Evolutionary conservation across 2,113 vertebrate species (phyloP).

Genomic region (Oryzias javanicus): DNA sequence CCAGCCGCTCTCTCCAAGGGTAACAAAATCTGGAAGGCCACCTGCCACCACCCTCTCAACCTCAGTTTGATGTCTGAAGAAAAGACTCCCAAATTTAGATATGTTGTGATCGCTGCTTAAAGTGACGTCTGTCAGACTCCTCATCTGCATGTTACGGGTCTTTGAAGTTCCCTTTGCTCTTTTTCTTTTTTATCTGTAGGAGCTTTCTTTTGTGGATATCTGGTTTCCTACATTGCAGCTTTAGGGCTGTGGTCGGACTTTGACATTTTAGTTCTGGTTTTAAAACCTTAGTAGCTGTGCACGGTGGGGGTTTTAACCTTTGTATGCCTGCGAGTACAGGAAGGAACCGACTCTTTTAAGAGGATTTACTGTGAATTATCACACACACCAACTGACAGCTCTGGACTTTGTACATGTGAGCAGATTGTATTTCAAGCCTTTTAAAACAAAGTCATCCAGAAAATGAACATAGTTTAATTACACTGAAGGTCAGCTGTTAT

Average conservation of each 20-base stretch:
- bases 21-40: constrained; percentile 55
- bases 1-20: constrained; percentile 15
- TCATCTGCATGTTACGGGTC: constrained; percentile 46
- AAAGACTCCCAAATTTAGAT: constrained; percentile 54
- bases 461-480: constrained; percentile 31
- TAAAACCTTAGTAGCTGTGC: constrained; percentile 53
- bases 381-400: constrained; percentile 29
- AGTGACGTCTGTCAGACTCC: constrained; percentile 50
- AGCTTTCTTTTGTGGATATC: constrained; percentile 62
- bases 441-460: constrained; percentile 27
- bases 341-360: constrained; percentile 67
- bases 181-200: constrained; percentile 13
- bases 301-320: constrained; percentile 62
- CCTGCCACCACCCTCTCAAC: constrained; percentile 57
- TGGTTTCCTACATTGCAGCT: constrained; percentile 54
- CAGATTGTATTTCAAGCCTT: constrained; percentile 57
- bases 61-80: constrained; percentile 30
- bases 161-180: constrained; percentile 41
- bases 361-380: constrained; percentile 74
- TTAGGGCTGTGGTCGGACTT: constrained; percentile 43
- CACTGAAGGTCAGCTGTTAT: constrained; percentile 47
- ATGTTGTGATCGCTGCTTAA: constrained; percentile 39
- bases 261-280: constrained; percentile 63
- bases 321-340: constrained; percentile 57
- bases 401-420: constrained; percentile 44